Conservation (phyloP, 2,888 invertebrate species). For the Griposia aprilina region DNA sequence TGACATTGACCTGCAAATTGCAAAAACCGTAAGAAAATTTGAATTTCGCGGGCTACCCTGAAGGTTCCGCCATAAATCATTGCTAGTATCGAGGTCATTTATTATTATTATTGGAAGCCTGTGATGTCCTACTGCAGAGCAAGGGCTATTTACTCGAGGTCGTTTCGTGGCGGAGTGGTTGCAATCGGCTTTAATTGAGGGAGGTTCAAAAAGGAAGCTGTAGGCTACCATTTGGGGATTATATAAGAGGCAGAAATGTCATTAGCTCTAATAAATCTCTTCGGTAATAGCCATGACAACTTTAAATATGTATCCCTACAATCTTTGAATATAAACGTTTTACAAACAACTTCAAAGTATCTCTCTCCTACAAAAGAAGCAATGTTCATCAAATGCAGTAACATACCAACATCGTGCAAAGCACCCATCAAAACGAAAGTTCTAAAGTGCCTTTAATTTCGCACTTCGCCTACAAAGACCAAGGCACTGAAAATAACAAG, state of each 20-base stretch:
- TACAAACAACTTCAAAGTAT: neutral
- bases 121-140: no score
- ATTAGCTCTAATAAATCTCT: neutral
- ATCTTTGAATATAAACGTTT: neutral
- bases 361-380: neutral
- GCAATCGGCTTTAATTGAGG: neutral
- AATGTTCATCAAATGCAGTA: conserved; percentile 13
- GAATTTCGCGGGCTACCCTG: no score
- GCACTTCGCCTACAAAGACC: conserved; percentile 43
- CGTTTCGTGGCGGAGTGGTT: no score
- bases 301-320: neutral
- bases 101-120: no score
- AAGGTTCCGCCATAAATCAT: no score
- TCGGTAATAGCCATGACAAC: neutral
- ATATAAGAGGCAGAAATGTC: neutral
- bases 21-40: no score
- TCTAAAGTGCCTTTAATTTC: conserved; percentile 45
- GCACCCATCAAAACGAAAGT: conserved; percentile 29
- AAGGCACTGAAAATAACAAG: conserved; percentile 48
- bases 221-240: neutral
- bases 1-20: no score
- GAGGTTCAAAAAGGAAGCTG: neutral
- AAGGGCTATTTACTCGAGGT: no score
- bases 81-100: neutral
- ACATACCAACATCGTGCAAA: conserved; percentile 28